Percentiles rank a stretch among this genome's conserved stretches.
These are phyloP conservation scores for Muschampia plurimacula DNA, from an alignment of 2,888 invertebrate species.

Conservation along the genomic window DNA sequence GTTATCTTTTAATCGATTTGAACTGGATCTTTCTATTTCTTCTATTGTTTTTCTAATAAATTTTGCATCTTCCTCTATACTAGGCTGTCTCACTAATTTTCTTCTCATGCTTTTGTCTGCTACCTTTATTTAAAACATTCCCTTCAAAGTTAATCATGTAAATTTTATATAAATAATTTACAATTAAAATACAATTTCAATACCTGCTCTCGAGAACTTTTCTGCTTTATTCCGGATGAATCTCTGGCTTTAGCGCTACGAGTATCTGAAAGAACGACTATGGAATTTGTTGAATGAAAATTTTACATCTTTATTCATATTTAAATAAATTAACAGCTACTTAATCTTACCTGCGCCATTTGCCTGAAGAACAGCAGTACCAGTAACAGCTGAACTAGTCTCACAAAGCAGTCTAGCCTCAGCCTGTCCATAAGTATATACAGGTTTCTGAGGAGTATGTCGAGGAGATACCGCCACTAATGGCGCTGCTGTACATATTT, in stretches of 20 bases:
- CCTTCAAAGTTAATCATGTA: background rate
- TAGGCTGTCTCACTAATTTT: conserved; percentile 69
- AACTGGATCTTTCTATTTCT: conserved; percentile 78
- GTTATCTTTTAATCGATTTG: conserved; percentile 64
- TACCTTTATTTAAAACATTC: conserved; percentile 58
- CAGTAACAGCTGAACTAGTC: conserved; percentile 75
- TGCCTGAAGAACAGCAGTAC: conserved; percentile 75
- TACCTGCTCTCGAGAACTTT: conserved; percentile 70
- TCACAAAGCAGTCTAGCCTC: conserved; percentile 81
- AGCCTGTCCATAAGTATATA: conserved; percentile 89
- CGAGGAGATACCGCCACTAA: conserved; percentile 87
- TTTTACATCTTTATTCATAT: background rate
- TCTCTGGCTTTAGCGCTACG: conserved; percentile 60
- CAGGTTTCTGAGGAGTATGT: conserved; percentile 88
- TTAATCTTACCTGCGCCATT: conserved; percentile 65
- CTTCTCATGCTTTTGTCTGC: conserved; percentile 60
- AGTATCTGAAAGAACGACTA: conserved; percentile 62
- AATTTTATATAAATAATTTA: background rate
- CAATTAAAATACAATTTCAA: background rate
- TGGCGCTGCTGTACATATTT: conserved; percentile 91
- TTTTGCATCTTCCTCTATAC: conserved; percentile 79
- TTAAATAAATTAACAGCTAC: background rate
- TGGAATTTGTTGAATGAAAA: conserved; percentile 34
- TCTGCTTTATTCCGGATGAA: conserved; percentile 58
- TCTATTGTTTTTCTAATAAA: conserved; percentile 80